Percentiles rank a stretch among this genome's conserved stretches.
These are phyloP conservation scores for Cephus runcator DNA, from an alignment of 2,888 invertebrate genomes.

Conservation along the genomic window DNA sequence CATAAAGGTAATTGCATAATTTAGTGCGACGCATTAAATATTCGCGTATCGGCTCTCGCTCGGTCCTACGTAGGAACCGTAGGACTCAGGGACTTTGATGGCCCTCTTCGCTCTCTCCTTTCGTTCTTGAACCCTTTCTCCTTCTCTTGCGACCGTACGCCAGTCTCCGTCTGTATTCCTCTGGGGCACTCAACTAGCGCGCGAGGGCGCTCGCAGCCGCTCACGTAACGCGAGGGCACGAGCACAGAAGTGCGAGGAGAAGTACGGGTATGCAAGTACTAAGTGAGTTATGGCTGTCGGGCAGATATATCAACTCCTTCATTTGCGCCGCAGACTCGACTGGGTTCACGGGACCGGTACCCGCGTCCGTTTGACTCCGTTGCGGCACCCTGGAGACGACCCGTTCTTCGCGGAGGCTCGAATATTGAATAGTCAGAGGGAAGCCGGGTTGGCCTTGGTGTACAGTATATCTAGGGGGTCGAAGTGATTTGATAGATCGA, in stretches of 20 bases:
- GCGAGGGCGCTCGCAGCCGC: slow-evolving; percentile 18
- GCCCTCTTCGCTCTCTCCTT: slow-evolving; percentile 21
- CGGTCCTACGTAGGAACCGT: slow-evolving; percentile 10
- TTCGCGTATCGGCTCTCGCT: slow-evolving; percentile 44
- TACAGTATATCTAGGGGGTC: neutral
- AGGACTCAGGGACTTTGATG: neutral
- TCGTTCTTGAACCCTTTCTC: slow-evolving; percentile 12
- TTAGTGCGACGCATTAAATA: slow-evolving; percentile 53
- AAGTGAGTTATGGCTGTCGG: slow-evolving; percentile 60
- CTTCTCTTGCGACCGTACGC: neutral
- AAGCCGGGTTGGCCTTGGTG: neutral
- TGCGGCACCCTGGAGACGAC: neutral
- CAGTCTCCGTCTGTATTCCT: slow-evolving; percentile 22
- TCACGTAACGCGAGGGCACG: slow-evolving; percentile 22
- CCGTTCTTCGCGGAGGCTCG: neutral
- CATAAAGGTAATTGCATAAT: slow-evolving; percentile 58
- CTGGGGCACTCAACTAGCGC: slow-evolving; percentile 14
- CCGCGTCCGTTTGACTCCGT: neutral
- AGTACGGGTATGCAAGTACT: slow-evolving; percentile 49
- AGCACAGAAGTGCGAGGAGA: slow-evolving; percentile 22
- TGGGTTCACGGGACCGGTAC: slow-evolving; percentile 31
- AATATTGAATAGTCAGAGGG: neutral
- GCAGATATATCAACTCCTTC: slow-evolving; percentile 63
- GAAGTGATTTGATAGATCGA: neutral
- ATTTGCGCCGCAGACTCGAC: slow-evolving; percentile 60